These are phyloP conservation scores for Esox lucius DNA, from an alignment of 2,797 vertebrate species.

Conservation along the genomic window DNA sequence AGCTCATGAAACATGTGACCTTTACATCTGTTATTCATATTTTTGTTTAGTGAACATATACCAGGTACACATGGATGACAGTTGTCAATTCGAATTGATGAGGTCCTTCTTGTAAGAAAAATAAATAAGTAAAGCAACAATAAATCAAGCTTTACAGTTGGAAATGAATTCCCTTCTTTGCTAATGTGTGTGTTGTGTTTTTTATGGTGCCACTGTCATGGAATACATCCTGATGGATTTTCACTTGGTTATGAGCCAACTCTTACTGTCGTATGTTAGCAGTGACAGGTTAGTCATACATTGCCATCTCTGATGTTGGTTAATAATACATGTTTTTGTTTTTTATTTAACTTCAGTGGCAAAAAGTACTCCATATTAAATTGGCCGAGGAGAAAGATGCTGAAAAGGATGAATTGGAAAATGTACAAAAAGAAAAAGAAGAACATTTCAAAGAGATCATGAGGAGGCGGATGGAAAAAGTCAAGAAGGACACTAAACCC, in stretches of 20 bases:
- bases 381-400: constrained; percentile 13
- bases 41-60: no score
- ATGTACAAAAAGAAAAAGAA: constrained; percentile 8
- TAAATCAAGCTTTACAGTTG: neutral
- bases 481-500: constrained; percentile 25
- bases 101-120: no score
- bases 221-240: neutral
- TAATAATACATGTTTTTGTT: neutral
- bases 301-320: neutral
- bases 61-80: neutral
- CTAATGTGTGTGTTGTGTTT: neutral
- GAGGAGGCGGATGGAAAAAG: constrained; percentile 17
- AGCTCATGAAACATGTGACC: no score
- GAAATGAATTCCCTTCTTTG: neutral
- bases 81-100: neutral
- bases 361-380: constrained; percentile 26
- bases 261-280: neutral
- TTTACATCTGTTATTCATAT: no score
- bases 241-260: neutral
- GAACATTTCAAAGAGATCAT: constrained; percentile 13
- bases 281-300: neutral
- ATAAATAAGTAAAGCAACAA: neutral
- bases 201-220: neutral
- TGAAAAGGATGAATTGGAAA: constrained; percentile 16
- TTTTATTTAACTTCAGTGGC: constrained; percentile 15